Percentiles rank a stretch among this genome's conserved stretches.
phyloP scores from a whole-genome alignment of 2,113 vertebrate species.

The Campylomormyrus tamandua region DNA sequence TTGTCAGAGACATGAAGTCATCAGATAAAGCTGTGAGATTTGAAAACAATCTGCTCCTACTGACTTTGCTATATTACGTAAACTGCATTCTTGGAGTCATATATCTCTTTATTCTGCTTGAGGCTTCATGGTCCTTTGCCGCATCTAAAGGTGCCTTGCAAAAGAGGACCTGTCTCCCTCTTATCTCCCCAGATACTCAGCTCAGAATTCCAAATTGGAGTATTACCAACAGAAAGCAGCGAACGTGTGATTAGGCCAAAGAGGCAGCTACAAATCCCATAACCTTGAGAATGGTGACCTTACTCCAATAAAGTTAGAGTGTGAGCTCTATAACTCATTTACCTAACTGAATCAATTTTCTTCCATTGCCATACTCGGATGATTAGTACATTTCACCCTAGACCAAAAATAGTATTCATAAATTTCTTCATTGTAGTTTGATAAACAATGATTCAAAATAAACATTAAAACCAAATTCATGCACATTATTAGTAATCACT shows the following conservation, averaged over 20 bases:
- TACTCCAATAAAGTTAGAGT: background rate
- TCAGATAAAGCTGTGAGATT: background rate
- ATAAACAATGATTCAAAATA: background rate
- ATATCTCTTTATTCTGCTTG: background rate
- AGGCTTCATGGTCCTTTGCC: background rate
- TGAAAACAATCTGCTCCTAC: background rate
- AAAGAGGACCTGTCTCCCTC: background rate
- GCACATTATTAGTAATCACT: background rate
- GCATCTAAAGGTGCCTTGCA: background rate
- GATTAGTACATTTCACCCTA: background rate
- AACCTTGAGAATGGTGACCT: background rate
- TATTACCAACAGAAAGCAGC: constrained; percentile 3
- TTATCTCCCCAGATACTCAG: background rate
- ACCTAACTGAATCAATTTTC: background rate
- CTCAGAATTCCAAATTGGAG: constrained; percentile 11
- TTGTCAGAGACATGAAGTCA: background rate
- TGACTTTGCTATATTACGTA: background rate
- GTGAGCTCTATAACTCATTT: background rate
- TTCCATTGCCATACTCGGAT: background rate
- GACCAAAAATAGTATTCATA: background rate
- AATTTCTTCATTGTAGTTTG: background rate
- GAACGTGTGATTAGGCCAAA: background rate
- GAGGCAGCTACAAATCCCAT: background rate
- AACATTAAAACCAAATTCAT: background rate
- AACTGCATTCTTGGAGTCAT: background rate